Percentiles rank a stretch among this genome's conserved stretches.
Conservation (phyloP, 2,113 vertebrate genomes). For the Pleuronectes platessa region DNA sequence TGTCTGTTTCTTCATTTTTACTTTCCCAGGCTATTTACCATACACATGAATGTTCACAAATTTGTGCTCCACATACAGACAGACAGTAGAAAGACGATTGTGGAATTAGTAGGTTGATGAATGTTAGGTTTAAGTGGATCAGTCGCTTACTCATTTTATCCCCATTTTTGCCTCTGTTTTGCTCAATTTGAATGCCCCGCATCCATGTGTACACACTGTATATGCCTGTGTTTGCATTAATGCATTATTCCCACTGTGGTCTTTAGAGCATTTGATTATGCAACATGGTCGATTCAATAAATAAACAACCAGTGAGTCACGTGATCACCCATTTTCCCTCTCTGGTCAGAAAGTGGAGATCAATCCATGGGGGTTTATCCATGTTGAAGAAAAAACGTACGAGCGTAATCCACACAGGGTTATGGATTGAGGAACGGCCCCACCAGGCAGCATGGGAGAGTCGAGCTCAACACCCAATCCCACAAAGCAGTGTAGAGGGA, state of each 20-base stretch:
- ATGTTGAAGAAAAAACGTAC: slow-evolving; percentile 39
- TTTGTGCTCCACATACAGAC: too few relatives aligned
- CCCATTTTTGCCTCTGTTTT: too few relatives aligned
- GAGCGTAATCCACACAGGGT: slow-evolving; percentile 32
- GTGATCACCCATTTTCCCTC: slow-evolving; percentile 27
- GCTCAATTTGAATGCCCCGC: too few relatives aligned
- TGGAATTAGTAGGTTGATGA: too few relatives aligned
- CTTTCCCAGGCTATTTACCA: too few relatives aligned
- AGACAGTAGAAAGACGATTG: too few relatives aligned
- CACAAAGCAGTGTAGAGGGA: slow-evolving; percentile 52
- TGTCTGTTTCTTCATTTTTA: too few relatives aligned
- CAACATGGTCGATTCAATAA: slow-evolving; percentile 42
- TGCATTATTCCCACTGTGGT: slow-evolving; percentile 33
- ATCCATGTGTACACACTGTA: too few relatives aligned
- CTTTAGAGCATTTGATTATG: slow-evolving; percentile 44
- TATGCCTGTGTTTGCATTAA: background rate
- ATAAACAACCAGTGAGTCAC: slow-evolving; percentile 50
- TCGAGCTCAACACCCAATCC: slow-evolving; percentile 38
- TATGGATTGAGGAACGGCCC: slow-evolving; percentile 10
- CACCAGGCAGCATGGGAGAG: slow-evolving; percentile 26
- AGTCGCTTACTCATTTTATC: too few relatives aligned
- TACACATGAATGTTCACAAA: too few relatives aligned
- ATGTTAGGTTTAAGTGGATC: too few relatives aligned
- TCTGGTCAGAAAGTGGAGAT: slow-evolving; percentile 42
- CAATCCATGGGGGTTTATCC: slow-evolving; percentile 30